phyloP scores from a whole-genome alignment of 2,113 vertebrate genomes.

The Synchiropus splendidus region DNA sequence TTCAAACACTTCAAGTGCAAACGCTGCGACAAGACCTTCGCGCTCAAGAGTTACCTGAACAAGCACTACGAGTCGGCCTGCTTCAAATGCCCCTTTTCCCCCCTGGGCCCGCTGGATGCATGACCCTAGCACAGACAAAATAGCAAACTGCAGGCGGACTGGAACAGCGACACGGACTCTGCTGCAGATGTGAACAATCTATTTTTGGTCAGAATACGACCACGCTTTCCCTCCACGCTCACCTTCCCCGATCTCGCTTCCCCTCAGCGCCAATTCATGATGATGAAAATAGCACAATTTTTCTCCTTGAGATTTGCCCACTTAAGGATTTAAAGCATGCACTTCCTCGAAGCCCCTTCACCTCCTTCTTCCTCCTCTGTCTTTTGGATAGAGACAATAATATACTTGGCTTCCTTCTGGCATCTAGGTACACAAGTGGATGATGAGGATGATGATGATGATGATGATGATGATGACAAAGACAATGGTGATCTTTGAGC shows the following conservation, averaged over 20 bases:
- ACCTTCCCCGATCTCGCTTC: slow-evolving; percentile 21
- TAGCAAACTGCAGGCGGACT: slow-evolving; percentile 45
- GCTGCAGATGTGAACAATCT: slow-evolving; percentile 51
- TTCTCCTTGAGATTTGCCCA: slow-evolving; percentile 62
- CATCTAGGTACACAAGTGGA: slow-evolving; percentile 43
- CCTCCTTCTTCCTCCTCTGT: slow-evolving; percentile 45
- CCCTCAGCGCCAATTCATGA: slow-evolving; percentile 39
- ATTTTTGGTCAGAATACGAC: slow-evolving; percentile 55
- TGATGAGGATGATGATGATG: slow-evolving; percentile 32
- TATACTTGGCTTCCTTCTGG: slow-evolving; percentile 42
- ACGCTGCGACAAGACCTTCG: slow-evolving; percentile 88
- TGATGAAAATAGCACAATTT: slow-evolving; percentile 69
- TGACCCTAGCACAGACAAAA: slow-evolving; percentile 39
- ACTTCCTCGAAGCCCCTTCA: slow-evolving; percentile 55
- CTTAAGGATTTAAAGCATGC: slow-evolving; percentile 71
- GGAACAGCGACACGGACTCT: slow-evolving; percentile 37
- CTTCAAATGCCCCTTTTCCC: slow-evolving; percentile 79
- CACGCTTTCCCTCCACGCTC: slow-evolving; percentile 35
- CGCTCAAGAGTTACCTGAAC: slow-evolving; percentile 91
- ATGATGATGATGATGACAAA: too few species aligned
- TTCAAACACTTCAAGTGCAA: slow-evolving; percentile 95
- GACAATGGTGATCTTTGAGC: slow-evolving; percentile 34
- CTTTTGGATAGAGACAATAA: slow-evolving; percentile 46
- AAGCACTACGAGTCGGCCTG: slow-evolving; percentile 93
- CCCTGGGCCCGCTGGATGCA: slow-evolving; percentile 63